A percentile compares a stretch with the other conserved stretches of the same genome.
Evolutionary conservation across 92 coral and sea anemone species (phyloP).

Genomic region (Zoanthus gigantus): DNA sequence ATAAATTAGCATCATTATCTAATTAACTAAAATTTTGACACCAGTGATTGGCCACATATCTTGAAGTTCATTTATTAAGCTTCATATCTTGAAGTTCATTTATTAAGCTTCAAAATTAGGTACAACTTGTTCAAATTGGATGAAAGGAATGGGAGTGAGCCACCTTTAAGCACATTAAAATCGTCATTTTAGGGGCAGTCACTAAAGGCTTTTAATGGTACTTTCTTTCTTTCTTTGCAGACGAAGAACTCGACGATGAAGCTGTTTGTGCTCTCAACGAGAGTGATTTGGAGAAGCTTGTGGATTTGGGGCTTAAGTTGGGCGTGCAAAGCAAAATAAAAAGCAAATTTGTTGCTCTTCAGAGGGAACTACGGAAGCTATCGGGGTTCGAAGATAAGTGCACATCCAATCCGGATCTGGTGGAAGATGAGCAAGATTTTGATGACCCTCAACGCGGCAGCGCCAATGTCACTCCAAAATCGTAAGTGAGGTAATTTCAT

Average conservation of each 20-base stretch:
- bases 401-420: not conserved
- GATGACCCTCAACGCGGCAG: not conserved
- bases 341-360: not conserved
- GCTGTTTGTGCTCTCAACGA: not conserved
- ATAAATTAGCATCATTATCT: not conserved
- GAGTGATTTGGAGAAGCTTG: not conserved
- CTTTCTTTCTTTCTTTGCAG: not conserved
- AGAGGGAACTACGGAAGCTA: not conserved
- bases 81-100: constrained; percentile 43
- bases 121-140: constrained; percentile 29
- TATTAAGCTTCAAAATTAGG: constrained; percentile 51
- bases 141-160: not conserved
- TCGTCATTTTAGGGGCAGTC: not conserved
- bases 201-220: not conserved
- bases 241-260: not conserved
- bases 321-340: not conserved
- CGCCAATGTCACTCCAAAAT: not conserved
- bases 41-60: not conserved
- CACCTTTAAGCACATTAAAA: not conserved
- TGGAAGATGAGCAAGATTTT: not conserved
- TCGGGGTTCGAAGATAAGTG: not conserved
- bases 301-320: constrained; percentile 1
- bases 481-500: constrained; percentile 2
- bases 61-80: constrained; percentile 49
- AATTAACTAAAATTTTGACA: not conserved